Evolutionary conservation across 2,888 invertebrate genomes (phyloP).

Genomic region (Xiphydria camelus): DNA sequence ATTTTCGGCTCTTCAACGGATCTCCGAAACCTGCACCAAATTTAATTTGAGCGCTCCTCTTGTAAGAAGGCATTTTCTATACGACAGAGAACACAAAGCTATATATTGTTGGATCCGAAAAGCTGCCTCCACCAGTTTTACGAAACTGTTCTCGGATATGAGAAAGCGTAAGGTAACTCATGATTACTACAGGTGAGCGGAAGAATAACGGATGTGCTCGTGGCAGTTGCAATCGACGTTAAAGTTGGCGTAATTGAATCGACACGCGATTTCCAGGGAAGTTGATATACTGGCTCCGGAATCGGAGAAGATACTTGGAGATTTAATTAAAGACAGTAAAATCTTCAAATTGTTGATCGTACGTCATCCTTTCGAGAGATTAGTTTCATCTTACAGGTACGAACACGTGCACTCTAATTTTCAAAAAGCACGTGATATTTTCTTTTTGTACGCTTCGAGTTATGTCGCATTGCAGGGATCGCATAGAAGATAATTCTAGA

Average conservation of each 20-base stretch:
- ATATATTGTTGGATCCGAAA: conserved; percentile 56
- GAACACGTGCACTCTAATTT: not conserved
- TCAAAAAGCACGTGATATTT: not conserved
- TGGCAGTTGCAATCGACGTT: too few relatives aligned
- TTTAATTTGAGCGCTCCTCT: conserved; percentile 42
- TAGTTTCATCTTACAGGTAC: conserved; percentile 55
- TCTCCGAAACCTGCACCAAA: conserved; percentile 39
- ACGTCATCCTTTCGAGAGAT: conserved; percentile 53
- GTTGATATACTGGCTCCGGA: conserved; percentile 40
- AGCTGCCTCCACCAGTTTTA: conserved; percentile 54
- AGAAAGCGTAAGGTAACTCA: conserved; percentile 28
- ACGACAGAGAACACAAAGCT: conserved; percentile 36
- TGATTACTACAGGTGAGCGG: conserved; percentile 45
- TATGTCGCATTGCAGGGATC: conserved; percentile 37
- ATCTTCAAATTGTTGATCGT: conserved; percentile 50
- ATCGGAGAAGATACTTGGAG: conserved; percentile 29
- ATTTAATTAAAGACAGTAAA: conserved; percentile 28
- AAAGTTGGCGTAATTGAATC: not conserved
- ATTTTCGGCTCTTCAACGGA: conserved; percentile 25
- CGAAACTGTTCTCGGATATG: conserved; percentile 50
- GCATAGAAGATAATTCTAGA: conserved; percentile 52
- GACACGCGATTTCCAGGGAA: conserved; percentile 35
- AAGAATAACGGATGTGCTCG: too few relatives aligned
- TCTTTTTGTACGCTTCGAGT: not conserved
- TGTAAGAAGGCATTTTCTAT: conserved; percentile 42